Evolutionary conservation across 2,888 invertebrate species (phyloP).

Genomic region (Cheilosia impressa): DNA sequence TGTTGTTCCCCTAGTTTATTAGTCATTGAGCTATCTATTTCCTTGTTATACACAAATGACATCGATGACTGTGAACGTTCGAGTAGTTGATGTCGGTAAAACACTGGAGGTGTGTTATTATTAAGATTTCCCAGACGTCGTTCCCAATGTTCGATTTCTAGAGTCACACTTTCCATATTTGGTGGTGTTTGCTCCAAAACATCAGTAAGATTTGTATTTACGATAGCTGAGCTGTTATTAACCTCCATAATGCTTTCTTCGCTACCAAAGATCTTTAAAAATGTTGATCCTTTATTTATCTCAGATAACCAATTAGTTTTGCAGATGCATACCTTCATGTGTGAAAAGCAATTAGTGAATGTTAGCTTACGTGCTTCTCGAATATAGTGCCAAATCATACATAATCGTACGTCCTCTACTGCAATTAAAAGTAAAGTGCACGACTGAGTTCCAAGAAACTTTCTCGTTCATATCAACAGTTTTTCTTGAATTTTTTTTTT

Average conservation of each 20-base stretch:
- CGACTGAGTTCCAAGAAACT: no score
- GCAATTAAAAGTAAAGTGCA: no score
- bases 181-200: constrained; percentile 1
- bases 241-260: constrained; percentile 92
- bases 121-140: constrained; percentile 32
- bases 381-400: no score
- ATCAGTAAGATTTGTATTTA: not conserved
- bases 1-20: constrained; percentile 82
- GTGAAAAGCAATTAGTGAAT: no score
- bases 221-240: constrained; percentile 11
- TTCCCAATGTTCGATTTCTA: constrained; percentile 67
- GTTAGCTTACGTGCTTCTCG: no score
- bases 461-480: no score
- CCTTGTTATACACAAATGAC: constrained; percentile 79
- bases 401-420: no score
- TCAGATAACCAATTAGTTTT: not conserved
- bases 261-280: constrained; percentile 89
- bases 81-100: constrained; percentile 78
- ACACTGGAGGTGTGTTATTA: constrained; percentile 57
- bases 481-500: no score
- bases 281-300: not conserved
- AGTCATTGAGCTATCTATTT: constrained; percentile 79
- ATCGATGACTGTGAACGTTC: constrained; percentile 82
- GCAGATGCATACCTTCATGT: not conserved
- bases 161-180: constrained; percentile 20